phyloP scores from a whole-genome alignment of 2,888 invertebrate genomes.

The Cheilosia soror region DNA sequence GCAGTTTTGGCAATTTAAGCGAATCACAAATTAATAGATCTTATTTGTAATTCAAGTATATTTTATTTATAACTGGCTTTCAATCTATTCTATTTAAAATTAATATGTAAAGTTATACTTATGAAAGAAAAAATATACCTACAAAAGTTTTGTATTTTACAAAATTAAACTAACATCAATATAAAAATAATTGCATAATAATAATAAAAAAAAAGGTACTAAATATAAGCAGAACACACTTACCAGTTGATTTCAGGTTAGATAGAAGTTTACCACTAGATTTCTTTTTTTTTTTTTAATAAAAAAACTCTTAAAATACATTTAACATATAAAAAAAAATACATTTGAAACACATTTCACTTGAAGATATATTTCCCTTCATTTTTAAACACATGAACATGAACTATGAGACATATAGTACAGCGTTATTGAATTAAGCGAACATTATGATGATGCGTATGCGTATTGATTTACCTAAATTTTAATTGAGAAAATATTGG shows the following conservation, averaged over 20 bases:
- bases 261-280: conserved; percentile 61
- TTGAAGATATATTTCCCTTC: conserved; percentile 42
- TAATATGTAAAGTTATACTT: not conserved
- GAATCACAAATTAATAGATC: too few species aligned
- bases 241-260: conserved; percentile 68
- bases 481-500: conserved; percentile 24
- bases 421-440: conserved; percentile 55
- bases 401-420: conserved; percentile 57
- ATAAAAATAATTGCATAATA: not conserved
- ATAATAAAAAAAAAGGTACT: conserved; percentile 22
- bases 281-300: conserved; percentile 7
- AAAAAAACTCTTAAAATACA: conserved; percentile 62
- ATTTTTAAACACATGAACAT: conserved; percentile 47
- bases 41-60: too few species aligned
- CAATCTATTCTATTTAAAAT: not conserved
- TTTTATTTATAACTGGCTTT: not conserved
- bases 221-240: conserved; percentile 60
- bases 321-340: conserved; percentile 52
- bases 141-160: not conserved
- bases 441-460: conserved; percentile 60
- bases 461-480: conserved; percentile 59
- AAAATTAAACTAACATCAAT: conserved; percentile 1
- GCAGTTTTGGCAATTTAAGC: too few species aligned
- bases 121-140: not conserved
- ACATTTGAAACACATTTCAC: conserved; percentile 49